A percentile compares a stretch with the other conserved stretches of the same genome.
These are phyloP conservation scores for Neodontobutis hainanensis DNA, from an alignment of 2,113 vertebrate genomes.

Conservation along the genomic window DNA sequence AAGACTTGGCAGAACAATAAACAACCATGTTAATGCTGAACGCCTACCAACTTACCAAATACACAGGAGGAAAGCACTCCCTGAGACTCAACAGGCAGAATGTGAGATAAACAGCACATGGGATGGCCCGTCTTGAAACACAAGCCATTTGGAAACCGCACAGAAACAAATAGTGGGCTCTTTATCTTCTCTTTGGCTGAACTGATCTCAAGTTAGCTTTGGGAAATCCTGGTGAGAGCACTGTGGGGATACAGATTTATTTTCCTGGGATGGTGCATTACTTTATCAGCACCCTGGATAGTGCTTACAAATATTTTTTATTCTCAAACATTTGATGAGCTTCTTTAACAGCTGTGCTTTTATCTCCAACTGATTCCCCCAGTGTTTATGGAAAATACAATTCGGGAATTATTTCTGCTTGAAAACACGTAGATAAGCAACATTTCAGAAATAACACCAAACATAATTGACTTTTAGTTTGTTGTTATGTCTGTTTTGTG, in stretches of 20 bases:
- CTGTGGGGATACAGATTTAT: not conserved
- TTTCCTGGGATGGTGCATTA: not conserved
- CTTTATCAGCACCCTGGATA: slow-evolving; percentile 34
- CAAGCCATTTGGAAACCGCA: not conserved
- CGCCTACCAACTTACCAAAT: slow-evolving; percentile 5
- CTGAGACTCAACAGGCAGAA: not conserved
- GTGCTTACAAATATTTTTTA: slow-evolving; percentile 2
- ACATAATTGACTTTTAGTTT: slow-evolving; percentile 34
- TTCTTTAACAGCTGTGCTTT: slow-evolving; percentile 14
- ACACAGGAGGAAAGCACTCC: slow-evolving; percentile 11
- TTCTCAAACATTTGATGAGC: slow-evolving; percentile 3
- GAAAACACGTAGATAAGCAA: not conserved
- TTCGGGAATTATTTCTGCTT: slow-evolving; percentile 33
- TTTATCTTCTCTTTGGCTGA: not conserved
- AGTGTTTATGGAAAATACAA: slow-evolving; percentile 8
- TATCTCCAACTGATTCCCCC: slow-evolving; percentile 17
- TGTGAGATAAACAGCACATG: slow-evolving; percentile 13
- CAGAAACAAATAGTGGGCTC: not conserved
- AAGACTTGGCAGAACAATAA: slow-evolving; percentile 36
- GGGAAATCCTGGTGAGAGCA: not conserved
- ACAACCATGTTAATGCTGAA: slow-evolving; percentile 17
- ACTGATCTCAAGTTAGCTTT: slow-evolving; percentile 1
- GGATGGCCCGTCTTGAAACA: not conserved
- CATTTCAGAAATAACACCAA: slow-evolving; percentile 41
- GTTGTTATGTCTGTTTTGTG: slow-evolving; percentile 16